Evolutionary conservation across 2,797 vertebrate genomes (phyloP).

Genomic region (Silurus aristotelis): DNA sequence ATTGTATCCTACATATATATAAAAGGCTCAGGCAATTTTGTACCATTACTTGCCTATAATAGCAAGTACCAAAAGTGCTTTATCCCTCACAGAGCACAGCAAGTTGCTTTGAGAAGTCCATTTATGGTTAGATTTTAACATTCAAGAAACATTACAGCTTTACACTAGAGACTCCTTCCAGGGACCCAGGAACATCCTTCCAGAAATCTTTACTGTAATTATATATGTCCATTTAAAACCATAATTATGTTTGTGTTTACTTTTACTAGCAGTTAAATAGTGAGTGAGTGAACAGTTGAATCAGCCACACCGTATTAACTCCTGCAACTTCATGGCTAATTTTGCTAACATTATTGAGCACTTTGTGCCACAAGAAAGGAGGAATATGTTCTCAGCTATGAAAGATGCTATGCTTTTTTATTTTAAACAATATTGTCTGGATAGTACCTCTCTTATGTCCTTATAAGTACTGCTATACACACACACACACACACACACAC

Average conservation of each 20-base stretch:
- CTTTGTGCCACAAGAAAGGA: too few relatives aligned
- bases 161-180: too few relatives aligned
- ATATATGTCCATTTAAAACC: too few relatives aligned
- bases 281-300: not conserved
- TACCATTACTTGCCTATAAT: not conserved
- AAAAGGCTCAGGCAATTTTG: not conserved
- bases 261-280: not conserved
- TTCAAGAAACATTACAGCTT: too few relatives aligned
- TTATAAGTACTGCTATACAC: not conserved
- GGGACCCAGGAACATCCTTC: too few relatives aligned
- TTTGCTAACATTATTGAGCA: not conserved
- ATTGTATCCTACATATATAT: not conserved
- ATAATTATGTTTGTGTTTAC: not conserved
- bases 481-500: not conserved
- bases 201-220: too few relatives aligned
- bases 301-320: not conserved
- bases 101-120: too few relatives aligned
- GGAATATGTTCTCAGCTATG: too few relatives aligned
- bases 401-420: too few relatives aligned
- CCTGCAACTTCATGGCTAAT: not conserved
- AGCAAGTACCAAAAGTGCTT: too few relatives aligned
- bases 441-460: constrained; percentile 13
- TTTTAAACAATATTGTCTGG: not conserved
- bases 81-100: too few relatives aligned
- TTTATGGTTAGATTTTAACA: too few relatives aligned